Evolutionary conservation across 2,113 vertebrate genomes (phyloP).

Genomic region (Pseudorhombus dupliciocellatus): DNA sequence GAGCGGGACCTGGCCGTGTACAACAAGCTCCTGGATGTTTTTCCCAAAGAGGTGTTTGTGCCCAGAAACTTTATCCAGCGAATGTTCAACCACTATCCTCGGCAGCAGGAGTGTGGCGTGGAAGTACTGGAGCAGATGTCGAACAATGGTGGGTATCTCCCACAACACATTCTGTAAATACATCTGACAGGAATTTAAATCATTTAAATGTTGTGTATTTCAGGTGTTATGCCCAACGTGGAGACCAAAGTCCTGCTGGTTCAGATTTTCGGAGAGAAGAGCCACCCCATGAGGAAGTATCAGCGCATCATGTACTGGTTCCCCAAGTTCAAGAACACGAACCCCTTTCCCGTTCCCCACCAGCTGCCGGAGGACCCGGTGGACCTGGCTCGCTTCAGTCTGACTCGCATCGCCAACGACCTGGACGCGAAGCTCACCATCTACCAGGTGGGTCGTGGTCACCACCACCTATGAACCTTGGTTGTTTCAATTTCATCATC

Average conservation of each 20-base stretch:
- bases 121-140: slow-evolving; percentile 91
- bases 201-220: background rate
- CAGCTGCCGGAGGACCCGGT: slow-evolving; percentile 82
- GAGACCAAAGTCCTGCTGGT: slow-evolving; percentile 87
- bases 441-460: too few species aligned
- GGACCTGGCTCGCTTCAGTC: slow-evolving; percentile 82
- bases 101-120: slow-evolving; percentile 89
- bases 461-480: too few species aligned
- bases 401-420: slow-evolving; percentile 84
- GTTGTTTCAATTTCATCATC: background rate
- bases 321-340: slow-evolving; percentile 83
- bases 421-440: slow-evolving; percentile 81
- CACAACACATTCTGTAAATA: too few species aligned
- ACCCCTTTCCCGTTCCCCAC: slow-evolving; percentile 85
- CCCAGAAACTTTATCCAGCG: slow-evolving; percentile 85
- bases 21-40: slow-evolving; percentile 88
- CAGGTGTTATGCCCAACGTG: slow-evolving; percentile 86
- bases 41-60: slow-evolving; percentile 90
- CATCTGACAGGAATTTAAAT: background rate
- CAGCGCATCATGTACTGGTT: slow-evolving; percentile 90
- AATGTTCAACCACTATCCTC: slow-evolving; percentile 89
- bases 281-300: slow-evolving; percentile 88
- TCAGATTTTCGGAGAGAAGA: slow-evolving; percentile 86
- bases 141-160: slow-evolving; percentile 79
- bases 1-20: slow-evolving; percentile 85